Conservation (phyloP, 2,113 vertebrate genomes). For the Motacilla tschutschensis region DNA sequence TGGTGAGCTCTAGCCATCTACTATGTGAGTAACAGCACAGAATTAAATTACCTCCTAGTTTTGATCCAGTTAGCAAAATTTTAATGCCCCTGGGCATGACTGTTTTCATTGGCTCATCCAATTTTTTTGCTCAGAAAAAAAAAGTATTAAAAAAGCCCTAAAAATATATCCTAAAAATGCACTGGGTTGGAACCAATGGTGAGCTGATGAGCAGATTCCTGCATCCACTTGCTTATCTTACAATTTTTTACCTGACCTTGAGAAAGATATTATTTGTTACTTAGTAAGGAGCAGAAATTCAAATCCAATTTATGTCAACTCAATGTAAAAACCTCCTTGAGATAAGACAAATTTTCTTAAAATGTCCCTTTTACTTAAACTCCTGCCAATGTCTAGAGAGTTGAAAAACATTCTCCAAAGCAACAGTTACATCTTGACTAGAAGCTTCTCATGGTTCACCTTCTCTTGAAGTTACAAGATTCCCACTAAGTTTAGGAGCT, state of each 20-base stretch:
- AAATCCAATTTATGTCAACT: not conserved
- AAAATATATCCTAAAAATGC: not conserved
- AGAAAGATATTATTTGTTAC: not conserved
- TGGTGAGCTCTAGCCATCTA: not conserved
- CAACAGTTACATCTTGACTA: not conserved
- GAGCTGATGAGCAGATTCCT: not conserved
- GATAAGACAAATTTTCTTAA: not conserved
- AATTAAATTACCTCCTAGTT: not conserved
- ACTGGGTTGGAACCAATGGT: fast-evolving
- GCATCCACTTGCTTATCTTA: not conserved
- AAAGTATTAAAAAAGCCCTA: not conserved
- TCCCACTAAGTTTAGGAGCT: not conserved
- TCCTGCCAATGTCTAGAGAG: not conserved
- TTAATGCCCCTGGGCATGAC: not conserved
- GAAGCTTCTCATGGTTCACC: not conserved
- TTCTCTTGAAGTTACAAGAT: not conserved
- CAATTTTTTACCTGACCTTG: not conserved
- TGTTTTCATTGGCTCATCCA: not conserved
- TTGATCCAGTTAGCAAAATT: not conserved
- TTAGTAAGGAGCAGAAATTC: not conserved
- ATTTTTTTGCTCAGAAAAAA: not conserved
- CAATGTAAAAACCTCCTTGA: not conserved
- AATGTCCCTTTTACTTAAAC: not conserved
- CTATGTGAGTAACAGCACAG: not conserved
- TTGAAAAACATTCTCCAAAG: not conserved